These are phyloP conservation scores for Ophioninae sp. DNA, from an alignment of 2,888 invertebrate species.

Conservation along the genomic window DNA sequence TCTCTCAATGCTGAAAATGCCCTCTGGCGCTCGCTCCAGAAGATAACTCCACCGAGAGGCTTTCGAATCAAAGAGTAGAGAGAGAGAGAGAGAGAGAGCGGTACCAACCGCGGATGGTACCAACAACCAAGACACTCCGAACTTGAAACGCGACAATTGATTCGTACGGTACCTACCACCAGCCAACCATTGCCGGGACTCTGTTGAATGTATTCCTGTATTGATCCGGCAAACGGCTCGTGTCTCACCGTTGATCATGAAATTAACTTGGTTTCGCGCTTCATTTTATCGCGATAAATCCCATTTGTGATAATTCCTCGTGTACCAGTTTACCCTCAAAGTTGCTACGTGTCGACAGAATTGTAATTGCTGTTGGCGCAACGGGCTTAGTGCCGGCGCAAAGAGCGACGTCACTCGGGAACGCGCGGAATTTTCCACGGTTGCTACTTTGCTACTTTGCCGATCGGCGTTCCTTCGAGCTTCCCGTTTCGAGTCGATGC, in stretches of 20 bases:
- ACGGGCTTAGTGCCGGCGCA: too few relatives aligned
- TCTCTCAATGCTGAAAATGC: slow-evolving; percentile 38
- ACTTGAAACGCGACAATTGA: slow-evolving; percentile 40
- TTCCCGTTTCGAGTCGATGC: too few relatives aligned
- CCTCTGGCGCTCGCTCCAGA: slow-evolving; percentile 40
- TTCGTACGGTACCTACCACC: slow-evolving; percentile 25
- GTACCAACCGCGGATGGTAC: background rate
- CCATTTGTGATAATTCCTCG: too few relatives aligned
- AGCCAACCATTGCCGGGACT: background rate
- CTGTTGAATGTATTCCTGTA: background rate
- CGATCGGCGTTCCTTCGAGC: too few relatives aligned
- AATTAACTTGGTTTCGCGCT: background rate
- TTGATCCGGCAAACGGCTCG: background rate
- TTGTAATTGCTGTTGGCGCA: too few relatives aligned
- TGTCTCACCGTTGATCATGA: background rate
- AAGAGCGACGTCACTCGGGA: too few relatives aligned
- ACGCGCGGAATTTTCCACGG: too few relatives aligned
- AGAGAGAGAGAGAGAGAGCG: background rate
- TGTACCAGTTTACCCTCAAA: too few relatives aligned
- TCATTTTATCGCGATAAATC: too few relatives aligned
- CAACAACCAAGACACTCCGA: slow-evolving; percentile 47
- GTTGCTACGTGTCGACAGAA: too few relatives aligned
- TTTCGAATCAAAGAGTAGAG: slow-evolving; percentile 41
- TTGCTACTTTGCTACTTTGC: too few relatives aligned
- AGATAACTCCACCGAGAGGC: slow-evolving; percentile 49